Percentiles rank a stretch among this genome's conserved stretches.
phyloP scores from a whole-genome alignment of 2,888 invertebrate species.

The Cheilosia vulpina region DNA sequence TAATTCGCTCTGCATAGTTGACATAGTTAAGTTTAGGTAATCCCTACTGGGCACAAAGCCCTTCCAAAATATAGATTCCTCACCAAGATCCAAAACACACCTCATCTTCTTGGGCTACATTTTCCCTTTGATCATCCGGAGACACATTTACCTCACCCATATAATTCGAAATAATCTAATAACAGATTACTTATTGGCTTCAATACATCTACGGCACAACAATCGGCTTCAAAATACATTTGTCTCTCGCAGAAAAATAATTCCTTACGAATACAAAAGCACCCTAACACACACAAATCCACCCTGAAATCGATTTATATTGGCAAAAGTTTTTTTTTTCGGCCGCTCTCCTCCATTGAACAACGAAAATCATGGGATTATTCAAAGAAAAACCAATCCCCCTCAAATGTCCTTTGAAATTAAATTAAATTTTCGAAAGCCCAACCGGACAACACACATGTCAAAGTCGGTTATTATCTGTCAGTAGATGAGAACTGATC shows the following conservation, averaged over 20 bases:
- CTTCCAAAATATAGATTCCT: no score
- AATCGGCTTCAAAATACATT: background rate
- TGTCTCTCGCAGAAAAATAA: background rate
- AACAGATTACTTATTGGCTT: no score
- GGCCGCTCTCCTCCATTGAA: background rate
- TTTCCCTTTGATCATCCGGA: no score
- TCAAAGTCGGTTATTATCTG: slow-evolving; percentile 62
- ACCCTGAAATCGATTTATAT: slow-evolving; percentile 37
- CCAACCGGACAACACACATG: slow-evolving; percentile 25
- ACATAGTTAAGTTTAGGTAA: no score
- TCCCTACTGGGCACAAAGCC: no score
- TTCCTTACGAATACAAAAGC: background rate
- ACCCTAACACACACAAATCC: background rate
- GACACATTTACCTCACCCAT: no score
- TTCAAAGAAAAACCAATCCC: slow-evolving; percentile 45
- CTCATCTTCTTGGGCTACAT: no score
- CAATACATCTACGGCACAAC: no score
- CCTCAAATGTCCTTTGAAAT: slow-evolving; percentile 55
- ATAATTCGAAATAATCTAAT: no score
- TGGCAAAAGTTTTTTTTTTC: slow-evolving; percentile 1
- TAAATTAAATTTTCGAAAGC: slow-evolving; percentile 60
- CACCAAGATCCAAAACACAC: no score
- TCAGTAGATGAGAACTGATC: slow-evolving; percentile 50
- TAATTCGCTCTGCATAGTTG: no score
- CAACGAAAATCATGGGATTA: slow-evolving; percentile 49